Conservation (phyloP, 1,140 invertebrate species). For the Heliconius himera region DNA sequence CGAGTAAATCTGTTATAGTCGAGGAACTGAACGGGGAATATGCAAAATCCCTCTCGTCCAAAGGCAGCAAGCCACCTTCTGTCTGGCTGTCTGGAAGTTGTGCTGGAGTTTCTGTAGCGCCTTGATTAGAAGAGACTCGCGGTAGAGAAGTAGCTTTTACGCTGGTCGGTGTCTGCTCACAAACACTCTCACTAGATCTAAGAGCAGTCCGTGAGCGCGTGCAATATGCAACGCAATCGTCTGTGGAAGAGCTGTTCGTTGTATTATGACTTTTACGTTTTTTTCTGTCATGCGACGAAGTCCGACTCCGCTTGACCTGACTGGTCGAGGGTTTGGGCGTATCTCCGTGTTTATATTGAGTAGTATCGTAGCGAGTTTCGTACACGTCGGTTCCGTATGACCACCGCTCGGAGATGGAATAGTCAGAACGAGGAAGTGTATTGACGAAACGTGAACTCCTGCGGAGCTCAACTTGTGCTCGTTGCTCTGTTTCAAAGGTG, state of each 20-base stretch:
- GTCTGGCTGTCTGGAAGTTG: conserved; percentile 51
- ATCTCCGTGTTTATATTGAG: conserved; percentile 63
- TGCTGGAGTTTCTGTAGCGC: conserved; percentile 52
- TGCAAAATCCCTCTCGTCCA: conserved; percentile 79
- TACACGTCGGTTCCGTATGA: conserved; percentile 77
- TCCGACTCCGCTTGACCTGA: conserved; percentile 60
- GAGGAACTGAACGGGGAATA: conserved; percentile 81
- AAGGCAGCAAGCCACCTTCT: conserved; percentile 73
- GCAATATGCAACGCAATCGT: conserved; percentile 74
- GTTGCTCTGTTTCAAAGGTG: conserved; percentile 54
- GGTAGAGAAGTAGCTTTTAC: conserved; percentile 49
- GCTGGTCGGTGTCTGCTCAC: conserved; percentile 63
- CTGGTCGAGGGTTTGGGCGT: conserved; percentile 50
- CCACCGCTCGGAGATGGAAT: conserved; percentile 74
- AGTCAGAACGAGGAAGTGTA: conserved; percentile 70
- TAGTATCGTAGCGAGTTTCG: conserved; percentile 74
- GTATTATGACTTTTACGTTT: conserved; percentile 64
- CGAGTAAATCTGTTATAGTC: conserved; percentile 74
- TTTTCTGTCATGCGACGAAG: conserved; percentile 73
- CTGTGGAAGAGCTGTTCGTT: conserved; percentile 53
- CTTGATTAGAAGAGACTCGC: conserved; percentile 49
- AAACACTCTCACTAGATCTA: conserved; percentile 71
- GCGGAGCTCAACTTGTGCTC: conserved; percentile 60
- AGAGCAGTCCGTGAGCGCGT: conserved; percentile 79
- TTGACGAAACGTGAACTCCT: conserved; percentile 70